Evolutionary conservation across 2,797 vertebrate species (phyloP).

Genomic region (Chromis chromis): DNA sequence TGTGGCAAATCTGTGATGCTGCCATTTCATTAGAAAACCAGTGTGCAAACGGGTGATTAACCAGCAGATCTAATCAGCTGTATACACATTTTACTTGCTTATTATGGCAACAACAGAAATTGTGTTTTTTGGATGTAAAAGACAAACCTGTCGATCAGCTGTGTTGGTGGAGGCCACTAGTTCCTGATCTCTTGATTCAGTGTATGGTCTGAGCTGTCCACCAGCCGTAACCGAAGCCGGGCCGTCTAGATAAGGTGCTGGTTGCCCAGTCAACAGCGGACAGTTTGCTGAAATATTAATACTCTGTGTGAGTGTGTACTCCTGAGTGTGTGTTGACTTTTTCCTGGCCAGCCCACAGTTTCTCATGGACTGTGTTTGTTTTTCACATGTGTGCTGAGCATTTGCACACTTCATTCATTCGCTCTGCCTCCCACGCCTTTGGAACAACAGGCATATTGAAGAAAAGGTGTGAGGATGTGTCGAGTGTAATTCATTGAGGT

Average conservation of each 20-base stretch:
- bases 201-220: constrained; percentile 31
- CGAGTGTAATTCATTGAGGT: background rate
- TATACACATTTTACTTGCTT: background rate
- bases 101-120: background rate
- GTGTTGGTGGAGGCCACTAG: background rate
- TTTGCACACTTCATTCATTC: constrained; percentile 51
- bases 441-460: constrained; percentile 21
- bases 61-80: background rate
- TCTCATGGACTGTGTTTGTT: constrained; percentile 66
- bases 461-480: constrained; percentile 15
- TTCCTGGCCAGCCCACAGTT: constrained; percentile 49
- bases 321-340: constrained; percentile 52
- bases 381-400: constrained; percentile 53
- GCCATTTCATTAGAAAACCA: background rate
- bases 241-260: constrained; percentile 78
- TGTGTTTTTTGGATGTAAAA: background rate
- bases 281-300: constrained; percentile 85
- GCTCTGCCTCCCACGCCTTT: constrained; percentile 22
- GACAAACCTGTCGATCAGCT: background rate
- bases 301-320: constrained; percentile 25
- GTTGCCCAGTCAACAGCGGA: constrained; percentile 82
- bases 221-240: constrained; percentile 77
- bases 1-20: constrained; percentile 5
- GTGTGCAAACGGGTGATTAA: background rate
- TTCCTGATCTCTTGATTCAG: constrained; percentile 67